These are phyloP conservation scores for Euzetes globulus DNA, from an alignment of 2,888 invertebrate genomes.

Conservation along the genomic window DNA sequence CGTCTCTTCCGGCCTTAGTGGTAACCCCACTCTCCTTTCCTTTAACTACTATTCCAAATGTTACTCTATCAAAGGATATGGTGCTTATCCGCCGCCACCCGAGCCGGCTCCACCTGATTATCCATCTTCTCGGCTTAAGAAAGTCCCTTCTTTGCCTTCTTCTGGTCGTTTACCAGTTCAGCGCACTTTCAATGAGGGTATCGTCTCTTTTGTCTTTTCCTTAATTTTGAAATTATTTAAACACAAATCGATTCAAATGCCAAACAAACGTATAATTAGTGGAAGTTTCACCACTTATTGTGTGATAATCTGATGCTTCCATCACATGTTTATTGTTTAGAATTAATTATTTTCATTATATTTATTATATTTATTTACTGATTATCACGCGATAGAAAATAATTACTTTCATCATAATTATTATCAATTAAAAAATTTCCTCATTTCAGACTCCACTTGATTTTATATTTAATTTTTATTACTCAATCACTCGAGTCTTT, in stretches of 20 bases:
- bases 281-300: too few relatives aligned
- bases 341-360: not conserved
- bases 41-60: not conserved
- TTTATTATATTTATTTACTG: not conserved
- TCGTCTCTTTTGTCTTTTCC: not conserved
- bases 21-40: constrained; percentile 33
- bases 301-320: too few relatives aligned
- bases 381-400: not conserved
- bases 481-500: not conserved
- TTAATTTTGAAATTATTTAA: not conserved
- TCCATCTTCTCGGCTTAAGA: constrained; percentile 40
- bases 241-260: not conserved
- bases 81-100: constrained; percentile 71
- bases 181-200: constrained; percentile 42
- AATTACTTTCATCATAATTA: not conserved
- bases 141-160: constrained; percentile 40
- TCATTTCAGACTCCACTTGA: not conserved
- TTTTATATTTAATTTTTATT: not conserved
- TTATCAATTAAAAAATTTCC: too few relatives aligned
- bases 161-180: constrained; percentile 40
- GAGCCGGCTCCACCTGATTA: constrained; percentile 74
- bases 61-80: constrained; percentile 40
- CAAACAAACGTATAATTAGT: not conserved
- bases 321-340: too few relatives aligned
- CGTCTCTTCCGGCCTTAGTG: constrained; percentile 43